Evolutionary conservation across 2,797 vertebrate genomes (phyloP).

Genomic region (Brachymystax lenok): DNA sequence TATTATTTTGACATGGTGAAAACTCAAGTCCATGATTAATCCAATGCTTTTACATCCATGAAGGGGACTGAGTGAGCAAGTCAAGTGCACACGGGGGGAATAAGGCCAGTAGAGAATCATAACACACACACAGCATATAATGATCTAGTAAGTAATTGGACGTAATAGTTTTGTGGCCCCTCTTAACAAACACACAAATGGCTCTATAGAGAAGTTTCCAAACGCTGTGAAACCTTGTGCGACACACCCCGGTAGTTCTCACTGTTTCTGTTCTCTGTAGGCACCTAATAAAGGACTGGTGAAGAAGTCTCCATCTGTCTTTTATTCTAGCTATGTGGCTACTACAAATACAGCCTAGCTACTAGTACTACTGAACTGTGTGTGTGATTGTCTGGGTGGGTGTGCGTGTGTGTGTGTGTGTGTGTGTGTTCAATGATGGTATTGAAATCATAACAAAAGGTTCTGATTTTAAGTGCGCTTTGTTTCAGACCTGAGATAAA

Average conservation of each 20-base stretch:
- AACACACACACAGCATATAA: background rate
- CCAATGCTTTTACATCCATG: background rate
- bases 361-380: background rate
- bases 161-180: background rate
- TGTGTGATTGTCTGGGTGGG: background rate
- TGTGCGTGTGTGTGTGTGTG: background rate
- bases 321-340: background rate
- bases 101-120: background rate
- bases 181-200: background rate
- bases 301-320: background rate
- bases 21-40: background rate
- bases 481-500: background rate
- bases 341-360: background rate
- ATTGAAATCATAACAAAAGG: background rate
- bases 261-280: background rate
- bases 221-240: background rate
- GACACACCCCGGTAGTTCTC: background rate
- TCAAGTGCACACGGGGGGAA: background rate
- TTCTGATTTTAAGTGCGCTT: background rate
- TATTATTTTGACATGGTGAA: background rate
- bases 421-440: background rate
- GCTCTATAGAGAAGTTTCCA: background rate
- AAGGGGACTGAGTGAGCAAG: too few species aligned
- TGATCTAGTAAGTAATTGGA: background rate
- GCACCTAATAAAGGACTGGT: background rate